Evolutionary conservation across 2,797 vertebrate genomes (phyloP).

Genomic region (Silurus aristotelis): DNA sequence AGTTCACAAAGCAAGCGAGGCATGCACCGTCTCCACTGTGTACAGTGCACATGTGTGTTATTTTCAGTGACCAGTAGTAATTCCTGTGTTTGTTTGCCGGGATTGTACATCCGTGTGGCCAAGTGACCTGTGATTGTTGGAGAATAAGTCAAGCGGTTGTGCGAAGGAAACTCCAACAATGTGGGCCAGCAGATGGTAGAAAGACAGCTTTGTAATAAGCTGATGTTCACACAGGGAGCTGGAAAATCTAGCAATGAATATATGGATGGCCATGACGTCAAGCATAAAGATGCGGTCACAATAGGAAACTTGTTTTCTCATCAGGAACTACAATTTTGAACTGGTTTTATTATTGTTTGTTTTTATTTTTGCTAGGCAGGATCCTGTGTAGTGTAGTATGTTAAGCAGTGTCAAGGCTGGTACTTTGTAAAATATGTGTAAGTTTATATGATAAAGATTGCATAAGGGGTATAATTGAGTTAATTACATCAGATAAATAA

Average conservation of each 20-base stretch:
- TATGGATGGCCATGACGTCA: conserved; percentile 49
- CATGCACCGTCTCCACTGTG: background rate
- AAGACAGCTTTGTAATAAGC: conserved; percentile 54
- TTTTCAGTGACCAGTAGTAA: conserved; percentile 50
- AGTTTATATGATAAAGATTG: background rate
- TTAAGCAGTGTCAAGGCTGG: background rate
- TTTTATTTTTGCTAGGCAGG: background rate
- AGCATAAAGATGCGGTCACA: conserved; percentile 38
- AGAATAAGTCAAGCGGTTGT: conserved; percentile 48
- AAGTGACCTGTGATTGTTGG: conserved; percentile 55
- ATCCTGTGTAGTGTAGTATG: background rate
- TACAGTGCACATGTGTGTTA: conserved; percentile 21
- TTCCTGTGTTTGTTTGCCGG: conserved; percentile 55
- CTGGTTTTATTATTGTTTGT: background rate
- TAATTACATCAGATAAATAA: background rate
- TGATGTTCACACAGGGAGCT: conserved; percentile 50
- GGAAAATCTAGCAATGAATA: conserved; percentile 48
- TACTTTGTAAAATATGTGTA: background rate
- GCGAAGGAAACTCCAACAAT: conserved; percentile 60
- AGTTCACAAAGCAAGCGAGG: background rate
- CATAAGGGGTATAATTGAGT: background rate
- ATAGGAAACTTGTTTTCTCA: conserved; percentile 40
- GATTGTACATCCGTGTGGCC: conserved; percentile 48
- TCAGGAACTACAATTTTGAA: conserved; percentile 4
- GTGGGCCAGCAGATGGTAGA: conserved; percentile 57